Conservation (phyloP, 2,797 vertebrate genomes). For the Anolis apletophallus region DNA sequence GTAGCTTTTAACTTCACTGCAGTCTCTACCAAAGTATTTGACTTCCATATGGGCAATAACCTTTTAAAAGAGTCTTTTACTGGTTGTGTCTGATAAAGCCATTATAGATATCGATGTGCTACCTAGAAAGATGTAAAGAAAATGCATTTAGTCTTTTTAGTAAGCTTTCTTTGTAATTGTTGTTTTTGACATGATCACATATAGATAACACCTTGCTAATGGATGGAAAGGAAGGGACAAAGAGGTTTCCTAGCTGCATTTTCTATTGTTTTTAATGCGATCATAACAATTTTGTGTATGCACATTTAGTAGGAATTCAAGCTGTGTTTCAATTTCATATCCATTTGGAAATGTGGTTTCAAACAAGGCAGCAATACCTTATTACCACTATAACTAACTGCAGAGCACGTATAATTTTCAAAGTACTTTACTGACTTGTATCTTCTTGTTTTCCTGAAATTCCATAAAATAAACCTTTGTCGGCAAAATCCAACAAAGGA, state of each 20-base stretch:
- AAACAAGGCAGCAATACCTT: conserved; percentile 26
- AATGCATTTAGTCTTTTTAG: conserved; percentile 14
- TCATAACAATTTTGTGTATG: neutral
- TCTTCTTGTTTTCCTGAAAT: neutral
- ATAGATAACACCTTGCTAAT: conserved; percentile 32
- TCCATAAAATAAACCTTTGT: neutral
- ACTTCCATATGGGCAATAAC: conserved; percentile 44
- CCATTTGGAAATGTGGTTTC: conserved; percentile 32
- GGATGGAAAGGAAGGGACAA: neutral
- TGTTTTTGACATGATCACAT: conserved; percentile 25
- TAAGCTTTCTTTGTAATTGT: conserved; percentile 7
- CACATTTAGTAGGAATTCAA: conserved; percentile 19
- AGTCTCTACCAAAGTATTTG: conserved; percentile 51
- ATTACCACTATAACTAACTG: conserved; percentile 26
- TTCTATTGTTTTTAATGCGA: conserved; percentile 24
- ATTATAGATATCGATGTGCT: conserved; percentile 4
- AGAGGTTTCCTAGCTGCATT: neutral
- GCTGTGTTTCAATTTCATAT: conserved; percentile 18
- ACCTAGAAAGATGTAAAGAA: neutral
- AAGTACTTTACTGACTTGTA: neutral
- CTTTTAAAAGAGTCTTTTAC: conserved; percentile 46
- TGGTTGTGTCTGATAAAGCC: conserved; percentile 26
- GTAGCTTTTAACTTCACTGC: conserved; percentile 42
- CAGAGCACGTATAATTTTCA: conserved; percentile 8
- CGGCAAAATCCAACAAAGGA: neutral